phyloP scores from a whole-genome alignment of 2,888 invertebrate genomes.

The Aleiodes leptofemur region DNA sequence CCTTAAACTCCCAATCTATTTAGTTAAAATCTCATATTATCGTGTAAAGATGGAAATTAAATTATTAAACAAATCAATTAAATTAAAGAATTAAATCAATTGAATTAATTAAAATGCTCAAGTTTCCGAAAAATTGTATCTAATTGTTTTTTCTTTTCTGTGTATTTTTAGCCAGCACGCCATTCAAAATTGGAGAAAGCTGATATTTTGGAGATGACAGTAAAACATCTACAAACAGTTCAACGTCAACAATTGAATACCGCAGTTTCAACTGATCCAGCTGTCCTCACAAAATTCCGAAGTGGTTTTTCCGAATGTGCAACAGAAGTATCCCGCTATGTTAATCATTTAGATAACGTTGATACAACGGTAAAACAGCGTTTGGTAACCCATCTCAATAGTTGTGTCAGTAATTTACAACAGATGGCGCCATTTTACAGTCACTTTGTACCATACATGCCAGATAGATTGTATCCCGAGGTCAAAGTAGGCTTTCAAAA shows the following conservation, averaged over 20 bases:
- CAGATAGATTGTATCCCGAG: conserved; percentile 73
- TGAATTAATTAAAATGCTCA: too few relatives aligned
- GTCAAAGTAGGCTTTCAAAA: conserved; percentile 73
- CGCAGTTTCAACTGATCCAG: conserved; percentile 89
- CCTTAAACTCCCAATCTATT: too few relatives aligned
- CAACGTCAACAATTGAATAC: conserved; percentile 91
- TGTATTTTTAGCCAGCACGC: conserved; percentile 86
- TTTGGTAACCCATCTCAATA: conserved; percentile 81
- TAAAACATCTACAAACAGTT: conserved; percentile 92
- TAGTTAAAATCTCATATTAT: too few relatives aligned
- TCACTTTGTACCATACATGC: conserved; percentile 73
- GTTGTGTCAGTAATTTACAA: conserved; percentile 81
- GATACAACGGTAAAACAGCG: conserved; percentile 80
- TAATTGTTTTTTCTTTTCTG: conserved; percentile 45
- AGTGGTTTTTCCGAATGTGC: conserved; percentile 94
- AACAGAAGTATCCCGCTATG: conserved; percentile 86
- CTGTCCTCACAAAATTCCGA: conserved; percentile 89
- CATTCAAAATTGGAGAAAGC: conserved; percentile 97
- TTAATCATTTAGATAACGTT: conserved; percentile 81
- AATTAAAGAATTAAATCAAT: too few relatives aligned
- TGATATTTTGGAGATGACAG: conserved; percentile 96
- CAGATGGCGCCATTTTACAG: conserved; percentile 75
- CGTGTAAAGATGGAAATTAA: too few relatives aligned
- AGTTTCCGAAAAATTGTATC: too few relatives aligned
- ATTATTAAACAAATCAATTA: too few relatives aligned